A percentile compares a stretch with the other conserved stretches of the same genome.
phyloP scores from a whole-genome alignment of 1,140 invertebrate species.

The Maconellicoccus hirsutus region DNA sequence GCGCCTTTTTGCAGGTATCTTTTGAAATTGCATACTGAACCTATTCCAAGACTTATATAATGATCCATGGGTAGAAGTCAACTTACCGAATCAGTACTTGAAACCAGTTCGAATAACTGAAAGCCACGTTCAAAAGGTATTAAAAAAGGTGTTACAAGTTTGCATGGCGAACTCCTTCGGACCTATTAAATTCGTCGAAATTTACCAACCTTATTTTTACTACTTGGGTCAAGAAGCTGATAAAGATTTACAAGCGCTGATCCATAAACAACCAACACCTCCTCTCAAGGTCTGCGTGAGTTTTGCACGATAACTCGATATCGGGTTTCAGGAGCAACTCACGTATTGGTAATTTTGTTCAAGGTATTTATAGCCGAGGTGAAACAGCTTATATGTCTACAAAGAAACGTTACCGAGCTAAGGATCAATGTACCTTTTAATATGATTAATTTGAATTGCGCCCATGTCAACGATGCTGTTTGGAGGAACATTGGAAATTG shows the following conservation, averaged over 20 bases:
- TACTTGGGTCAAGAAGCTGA: not conserved
- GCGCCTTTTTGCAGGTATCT: not conserved
- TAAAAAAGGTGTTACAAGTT: not conserved
- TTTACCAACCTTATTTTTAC: slow-evolving; percentile 12
- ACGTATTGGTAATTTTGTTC: not conserved
- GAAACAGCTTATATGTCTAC: not conserved
- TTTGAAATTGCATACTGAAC: not conserved
- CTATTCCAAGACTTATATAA: not conserved
- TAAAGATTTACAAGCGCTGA: not conserved
- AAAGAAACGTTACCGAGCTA: not conserved
- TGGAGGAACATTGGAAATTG: not conserved
- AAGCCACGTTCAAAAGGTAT: not conserved
- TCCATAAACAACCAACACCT: not conserved
- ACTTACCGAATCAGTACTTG: not conserved
- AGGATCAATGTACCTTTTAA: not conserved
- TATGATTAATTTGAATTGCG: slow-evolving; percentile 16
- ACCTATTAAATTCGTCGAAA: not conserved
- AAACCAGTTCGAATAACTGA: not conserved
- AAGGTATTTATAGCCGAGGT: not conserved
- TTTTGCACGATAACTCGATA: too few relatives aligned
- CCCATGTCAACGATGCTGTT: not conserved
- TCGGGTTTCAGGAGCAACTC: too few relatives aligned
- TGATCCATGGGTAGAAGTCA: not conserved
- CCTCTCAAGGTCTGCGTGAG: not conserved
- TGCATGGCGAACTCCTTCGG: not conserved